Evolutionary conservation across 1,140 invertebrate species (phyloP), one percentile per base, ranked within the genome.

Genomic region (Bombus picipes): DNA sequence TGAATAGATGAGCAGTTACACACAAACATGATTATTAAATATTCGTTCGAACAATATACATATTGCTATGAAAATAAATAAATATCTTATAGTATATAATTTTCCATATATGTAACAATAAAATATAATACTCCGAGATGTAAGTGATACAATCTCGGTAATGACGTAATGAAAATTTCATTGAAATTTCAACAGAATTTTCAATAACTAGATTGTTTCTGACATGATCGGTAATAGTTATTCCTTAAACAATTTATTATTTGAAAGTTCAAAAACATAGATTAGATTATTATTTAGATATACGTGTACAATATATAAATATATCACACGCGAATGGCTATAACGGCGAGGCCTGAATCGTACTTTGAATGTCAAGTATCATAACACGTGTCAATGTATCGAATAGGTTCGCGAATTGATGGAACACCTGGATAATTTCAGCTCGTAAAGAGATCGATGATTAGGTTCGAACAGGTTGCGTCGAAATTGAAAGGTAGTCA

Each of bases 371-470:
- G 22, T 57, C 22, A 37, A 37, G 74, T 39, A 59, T 76, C 74
- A n/a, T 59, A 59, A 76, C 74, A 59, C 39, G 62, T 32, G 77
- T 66, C 77, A 66, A 43, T 34, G 39, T 8, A 65, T 78, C 75
- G 75, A 77, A 66, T n/a, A 22, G 66, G 15, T 6, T 66, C 12
- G 77, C n/a, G 25, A 79, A 68, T 34, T 18, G n/a, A 32, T 22
- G 41, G n/a, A 66, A 68, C 59, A 79, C 39, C 77, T 79, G 77
- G 62, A 76, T 59, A 76, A 76, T 59, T 59, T 34, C 25, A 34
- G 62, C 22, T 41, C 41, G 25, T 41, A 68, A 79, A 10, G 32
- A 68, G 62, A 79, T 79, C 62, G 13, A 66, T 47, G 77, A 68
- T 66, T 47, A 34, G 62, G 39, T 18, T 68, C 13, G 39, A 66